phyloP scores from a whole-genome alignment of 2,888 invertebrate species.

The Hypena proboscidalis region DNA sequence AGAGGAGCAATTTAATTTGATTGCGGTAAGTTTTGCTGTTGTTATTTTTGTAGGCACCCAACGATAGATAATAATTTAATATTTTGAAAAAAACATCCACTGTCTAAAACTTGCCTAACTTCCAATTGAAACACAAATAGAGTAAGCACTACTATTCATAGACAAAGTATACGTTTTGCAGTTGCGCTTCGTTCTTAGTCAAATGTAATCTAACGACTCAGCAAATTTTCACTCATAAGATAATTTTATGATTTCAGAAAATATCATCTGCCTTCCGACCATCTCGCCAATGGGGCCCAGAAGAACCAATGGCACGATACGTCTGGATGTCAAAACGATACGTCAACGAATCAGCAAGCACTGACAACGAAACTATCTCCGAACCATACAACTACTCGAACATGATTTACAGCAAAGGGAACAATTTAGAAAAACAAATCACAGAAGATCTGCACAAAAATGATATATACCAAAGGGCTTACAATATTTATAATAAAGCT shows the following conservation, averaged over 20 bases:
- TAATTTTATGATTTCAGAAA: conserved; percentile 61
- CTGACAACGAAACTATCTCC: conserved; percentile 58
- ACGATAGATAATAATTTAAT: no score
- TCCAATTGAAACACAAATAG: no score
- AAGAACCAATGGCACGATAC: conserved; percentile 77
- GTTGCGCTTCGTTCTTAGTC: no score
- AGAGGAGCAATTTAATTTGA: conserved; percentile 77
- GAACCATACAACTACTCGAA: conserved; percentile 66
- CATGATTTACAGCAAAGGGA: conserved; percentile 59
- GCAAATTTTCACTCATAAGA: background rate
- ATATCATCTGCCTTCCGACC: conserved; percentile 74
- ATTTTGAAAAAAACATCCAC: no score
- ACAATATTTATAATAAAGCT: conserved; percentile 56
- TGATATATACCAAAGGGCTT: conserved; percentile 58
- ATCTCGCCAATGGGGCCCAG: conserved; percentile 78
- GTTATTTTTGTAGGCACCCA: no score
- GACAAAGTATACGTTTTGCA: no score
- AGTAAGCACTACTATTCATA: no score
- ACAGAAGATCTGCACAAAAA: conserved; percentile 59
- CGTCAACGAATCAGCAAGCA: conserved; percentile 61
- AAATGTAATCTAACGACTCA: no score
- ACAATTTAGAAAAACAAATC: conserved; percentile 56
- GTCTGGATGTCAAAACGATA: conserved; percentile 80
- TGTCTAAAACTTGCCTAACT: no score
- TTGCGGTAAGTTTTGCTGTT: conserved; percentile 57